Evolutionary conservation across 2,113 vertebrate genomes (phyloP).

Genomic region (Taurulus bubalis): DNA sequence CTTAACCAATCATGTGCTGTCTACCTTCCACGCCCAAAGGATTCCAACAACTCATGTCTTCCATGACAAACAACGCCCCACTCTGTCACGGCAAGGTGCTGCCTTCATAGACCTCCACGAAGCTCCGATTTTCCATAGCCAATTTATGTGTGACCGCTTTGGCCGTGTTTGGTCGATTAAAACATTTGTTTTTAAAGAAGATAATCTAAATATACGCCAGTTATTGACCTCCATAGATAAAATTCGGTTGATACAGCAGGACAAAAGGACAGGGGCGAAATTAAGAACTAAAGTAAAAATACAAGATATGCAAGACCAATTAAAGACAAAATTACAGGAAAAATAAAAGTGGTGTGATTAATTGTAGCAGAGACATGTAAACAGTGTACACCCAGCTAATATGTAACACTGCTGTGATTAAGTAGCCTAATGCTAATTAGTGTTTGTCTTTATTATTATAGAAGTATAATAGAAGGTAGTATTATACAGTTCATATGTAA

Average conservation of each 20-base stretch:
- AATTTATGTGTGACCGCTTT: neutral
- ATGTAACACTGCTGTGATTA: neutral
- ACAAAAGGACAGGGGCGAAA: neutral
- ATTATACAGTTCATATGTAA: neutral
- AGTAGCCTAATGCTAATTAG: neutral
- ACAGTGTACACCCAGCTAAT: neutral
- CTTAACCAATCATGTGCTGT: slow-evolving; percentile 52
- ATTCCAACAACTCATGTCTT: neutral
- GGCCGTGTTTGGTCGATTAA: too few species aligned
- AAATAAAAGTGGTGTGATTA: neutral
- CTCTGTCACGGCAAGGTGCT: neutral
- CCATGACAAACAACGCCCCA: slow-evolving; percentile 14
- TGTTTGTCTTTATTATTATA: neutral
- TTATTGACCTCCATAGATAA: too few species aligned
- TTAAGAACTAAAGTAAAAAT: neutral
- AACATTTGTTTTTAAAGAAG: too few species aligned
- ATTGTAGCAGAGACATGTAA: neutral
- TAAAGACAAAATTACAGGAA: neutral
- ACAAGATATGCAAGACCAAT: neutral
- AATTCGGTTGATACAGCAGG: neutral
- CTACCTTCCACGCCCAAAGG: slow-evolving; percentile 31
- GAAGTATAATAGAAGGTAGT: neutral
- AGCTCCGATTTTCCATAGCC: rapidly evolving
- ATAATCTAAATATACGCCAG: too few species aligned
- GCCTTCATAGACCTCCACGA: neutral